These are phyloP conservation scores for Doryteuthis pealeii DNA, from an alignment of 1,140 invertebrate species.

Conservation along the genomic window DNA sequence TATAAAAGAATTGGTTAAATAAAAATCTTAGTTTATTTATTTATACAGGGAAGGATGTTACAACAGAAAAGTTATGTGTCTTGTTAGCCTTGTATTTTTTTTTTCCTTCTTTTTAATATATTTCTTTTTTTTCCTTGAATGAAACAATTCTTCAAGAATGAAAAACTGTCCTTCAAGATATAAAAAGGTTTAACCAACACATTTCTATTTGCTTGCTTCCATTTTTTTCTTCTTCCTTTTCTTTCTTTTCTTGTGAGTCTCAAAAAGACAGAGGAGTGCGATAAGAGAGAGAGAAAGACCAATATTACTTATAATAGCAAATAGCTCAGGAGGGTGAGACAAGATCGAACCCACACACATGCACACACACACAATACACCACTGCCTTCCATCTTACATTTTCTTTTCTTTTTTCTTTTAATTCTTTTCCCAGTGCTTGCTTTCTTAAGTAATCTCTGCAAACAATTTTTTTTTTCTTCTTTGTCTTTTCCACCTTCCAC, in stretches of 20 bases:
- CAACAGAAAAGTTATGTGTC: not conserved
- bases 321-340: not conserved
- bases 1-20: not conserved
- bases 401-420: not conserved
- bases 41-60: conserved; percentile 7
- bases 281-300: not conserved
- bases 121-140: not conserved
- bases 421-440: not conserved
- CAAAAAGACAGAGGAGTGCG: not conserved
- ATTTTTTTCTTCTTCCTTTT: not conserved
- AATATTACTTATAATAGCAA: not conserved
- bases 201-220: not conserved
- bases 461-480: not conserved
- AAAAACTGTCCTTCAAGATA: not conserved
- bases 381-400: not conserved
- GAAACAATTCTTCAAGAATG: not conserved
- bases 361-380: not conserved
- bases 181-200: not conserved
- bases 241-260: not conserved
- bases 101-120: too few species aligned
- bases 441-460: not conserved
- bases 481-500: not conserved
- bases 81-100: too few species aligned
- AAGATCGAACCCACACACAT: too few species aligned
- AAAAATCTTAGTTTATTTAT: conserved; percentile 4